Percentiles rank a stretch among this genome's conserved stretches.
Conservation (phyloP, 1,140 invertebrate species). For the Archivesica marissinica region DNA sequence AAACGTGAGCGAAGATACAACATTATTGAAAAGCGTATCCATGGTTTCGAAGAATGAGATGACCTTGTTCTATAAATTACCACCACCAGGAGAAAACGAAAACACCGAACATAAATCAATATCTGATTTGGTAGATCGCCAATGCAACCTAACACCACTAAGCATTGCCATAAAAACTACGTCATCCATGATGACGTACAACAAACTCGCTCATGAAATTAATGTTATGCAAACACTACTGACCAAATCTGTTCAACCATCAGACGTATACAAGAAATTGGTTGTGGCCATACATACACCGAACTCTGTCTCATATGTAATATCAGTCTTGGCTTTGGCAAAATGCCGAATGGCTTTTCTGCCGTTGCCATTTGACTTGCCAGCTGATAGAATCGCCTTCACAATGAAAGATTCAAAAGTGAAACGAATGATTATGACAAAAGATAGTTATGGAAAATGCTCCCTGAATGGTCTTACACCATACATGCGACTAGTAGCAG, state of each 20-base stretch:
- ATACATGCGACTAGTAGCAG: conserved; percentile 15
- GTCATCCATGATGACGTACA: conserved; percentile 47
- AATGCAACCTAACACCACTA: conserved; percentile 49
- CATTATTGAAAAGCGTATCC: conserved; percentile 51
- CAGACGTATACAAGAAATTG: not conserved
- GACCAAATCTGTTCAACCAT: not conserved
- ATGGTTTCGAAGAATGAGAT: conserved; percentile 65
- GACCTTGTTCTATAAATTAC: conserved; percentile 53
- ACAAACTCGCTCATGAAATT: conserved; percentile 45
- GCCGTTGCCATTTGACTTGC: conserved; percentile 70
- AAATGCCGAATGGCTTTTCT: conserved; percentile 63
- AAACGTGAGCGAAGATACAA: not conserved
- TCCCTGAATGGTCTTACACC: conserved; percentile 44
- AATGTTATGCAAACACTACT: not conserved
- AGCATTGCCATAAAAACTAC: conserved; percentile 67
- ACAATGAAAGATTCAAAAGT: conserved; percentile 67
- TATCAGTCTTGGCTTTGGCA: conserved; percentile 63
- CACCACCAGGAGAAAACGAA: not conserved
- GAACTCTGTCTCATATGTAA: conserved; percentile 70
- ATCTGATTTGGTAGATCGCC: conserved; percentile 48
- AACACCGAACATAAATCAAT: not conserved
- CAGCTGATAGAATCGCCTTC: conserved; percentile 65
- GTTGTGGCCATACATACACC: conserved; percentile 66
- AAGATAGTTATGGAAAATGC: conserved; percentile 20
- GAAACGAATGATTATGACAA: conserved; percentile 60